These are phyloP conservation scores for Gasterosteus aculeatus DNA, from an alignment of 2,113 vertebrate genomes.

Conservation along the genomic window DNA sequence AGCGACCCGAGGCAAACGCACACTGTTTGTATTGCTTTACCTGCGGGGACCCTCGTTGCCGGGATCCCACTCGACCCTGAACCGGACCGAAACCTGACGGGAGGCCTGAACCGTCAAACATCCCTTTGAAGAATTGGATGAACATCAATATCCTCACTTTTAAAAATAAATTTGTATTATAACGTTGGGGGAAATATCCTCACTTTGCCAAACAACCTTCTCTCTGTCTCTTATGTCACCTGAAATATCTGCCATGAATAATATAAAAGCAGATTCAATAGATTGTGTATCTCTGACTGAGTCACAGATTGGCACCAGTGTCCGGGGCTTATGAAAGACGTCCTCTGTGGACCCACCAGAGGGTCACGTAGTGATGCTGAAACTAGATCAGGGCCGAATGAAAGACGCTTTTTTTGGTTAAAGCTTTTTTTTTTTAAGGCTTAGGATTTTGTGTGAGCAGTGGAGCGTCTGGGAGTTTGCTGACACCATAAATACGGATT, in stretches of 20 bases:
- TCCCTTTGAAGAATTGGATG: background rate
- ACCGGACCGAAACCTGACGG: background rate
- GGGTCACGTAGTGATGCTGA: background rate
- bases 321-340: background rate
- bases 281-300: background rate
- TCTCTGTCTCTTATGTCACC: no score
- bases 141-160: background rate
- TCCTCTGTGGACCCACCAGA: background rate
- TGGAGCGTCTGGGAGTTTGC: background rate
- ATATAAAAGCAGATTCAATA: no score
- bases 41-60: slow-evolving; percentile 12
- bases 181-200: no score
- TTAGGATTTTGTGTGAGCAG: background rate
- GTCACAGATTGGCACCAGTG: background rate
- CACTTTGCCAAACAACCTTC: no score
- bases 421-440: background rate
- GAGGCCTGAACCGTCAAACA: background rate
- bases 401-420: background rate
- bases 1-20: slow-evolving; percentile 30
- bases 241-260: no score
- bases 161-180: background rate
- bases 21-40: slow-evolving; percentile 11
- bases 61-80: background rate
- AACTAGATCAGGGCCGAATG: background rate
- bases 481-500: no score